A percentile compares a stretch with the other conserved stretches of the same genome.
Conservation (phyloP, 2,888 invertebrate species). For the Machimus atricapillus region DNA sequence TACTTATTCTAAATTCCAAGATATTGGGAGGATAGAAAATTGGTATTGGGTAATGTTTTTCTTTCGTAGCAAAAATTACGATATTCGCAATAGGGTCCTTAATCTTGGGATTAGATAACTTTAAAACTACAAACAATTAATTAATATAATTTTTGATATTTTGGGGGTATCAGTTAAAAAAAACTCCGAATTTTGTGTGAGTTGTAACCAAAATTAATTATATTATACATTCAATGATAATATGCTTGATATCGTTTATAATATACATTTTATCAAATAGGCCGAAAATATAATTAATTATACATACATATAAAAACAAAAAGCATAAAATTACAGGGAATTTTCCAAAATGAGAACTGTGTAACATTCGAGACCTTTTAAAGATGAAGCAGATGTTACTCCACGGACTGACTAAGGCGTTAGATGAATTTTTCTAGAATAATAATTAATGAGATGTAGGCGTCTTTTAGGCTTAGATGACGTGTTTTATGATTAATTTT, state of each 20-base stretch:
- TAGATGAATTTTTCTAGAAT: not conserved
- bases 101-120: no score
- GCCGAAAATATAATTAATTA: not conserved
- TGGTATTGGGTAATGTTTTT: no score
- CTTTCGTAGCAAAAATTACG: no score
- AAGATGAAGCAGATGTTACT: not conserved
- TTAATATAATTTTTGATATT: no score
- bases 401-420: slow-evolving; percentile 5
- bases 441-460: not conserved
- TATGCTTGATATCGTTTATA: not conserved
- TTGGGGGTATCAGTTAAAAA: no score
- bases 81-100: no score
- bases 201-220: no score
- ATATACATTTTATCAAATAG: not conserved
- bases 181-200: no score
- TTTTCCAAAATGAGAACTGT: not conserved
- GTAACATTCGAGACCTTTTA: not conserved
- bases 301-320: not conserved
- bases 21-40: no score
- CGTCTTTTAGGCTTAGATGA: not conserved
- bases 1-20: no score
- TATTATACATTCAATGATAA: no score
- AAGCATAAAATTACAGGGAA: not conserved
- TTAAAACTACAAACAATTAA: no score
- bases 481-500: not conserved